These are phyloP conservation scores for Pasiphila rectangulata DNA, from an alignment of 2,888 invertebrate genomes.

Conservation along the genomic window DNA sequence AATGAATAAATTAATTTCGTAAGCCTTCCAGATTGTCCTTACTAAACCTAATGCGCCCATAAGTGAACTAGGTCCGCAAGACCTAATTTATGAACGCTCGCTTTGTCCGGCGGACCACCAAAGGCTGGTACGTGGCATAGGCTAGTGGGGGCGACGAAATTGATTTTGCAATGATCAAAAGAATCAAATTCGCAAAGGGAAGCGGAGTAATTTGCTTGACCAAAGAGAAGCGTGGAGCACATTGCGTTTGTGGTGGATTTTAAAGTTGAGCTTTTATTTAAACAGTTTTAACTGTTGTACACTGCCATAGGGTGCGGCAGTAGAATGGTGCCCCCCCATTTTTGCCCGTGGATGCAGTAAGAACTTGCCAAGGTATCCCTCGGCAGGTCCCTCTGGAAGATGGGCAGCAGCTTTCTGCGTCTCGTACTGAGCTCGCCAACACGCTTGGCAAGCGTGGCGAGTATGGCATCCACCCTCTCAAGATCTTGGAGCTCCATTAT, in stretches of 20 bases:
- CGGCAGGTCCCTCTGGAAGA: no score
- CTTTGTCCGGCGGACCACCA: constrained; percentile 22
- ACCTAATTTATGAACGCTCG: constrained; percentile 24
- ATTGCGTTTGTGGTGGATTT: not conserved
- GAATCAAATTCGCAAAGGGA: constrained; percentile 65
- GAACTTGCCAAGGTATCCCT: no score
- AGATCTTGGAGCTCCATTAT: no score
- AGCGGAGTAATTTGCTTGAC: constrained; percentile 66
- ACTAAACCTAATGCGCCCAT: not conserved
- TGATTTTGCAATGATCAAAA: constrained; percentile 69
- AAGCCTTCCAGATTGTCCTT: not conserved
- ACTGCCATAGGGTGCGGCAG: no score
- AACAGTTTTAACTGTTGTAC: not conserved
- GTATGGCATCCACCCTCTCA: no score
- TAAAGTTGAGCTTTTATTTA: constrained; percentile 9
- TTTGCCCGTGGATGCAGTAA: no score
- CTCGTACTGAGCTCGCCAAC: no score
- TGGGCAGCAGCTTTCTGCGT: no score
- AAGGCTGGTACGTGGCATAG: constrained; percentile 26
- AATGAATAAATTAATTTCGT: no score
- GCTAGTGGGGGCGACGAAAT: constrained; percentile 51
- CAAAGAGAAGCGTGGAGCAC: constrained; percentile 38
- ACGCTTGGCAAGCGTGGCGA: no score
- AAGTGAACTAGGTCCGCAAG: constrained; percentile 1
- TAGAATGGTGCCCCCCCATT: no score